Base-by-base conservation (phyloP, 1,140 invertebrate genomes). In the Ctenoplectra terminalis region DNA sequence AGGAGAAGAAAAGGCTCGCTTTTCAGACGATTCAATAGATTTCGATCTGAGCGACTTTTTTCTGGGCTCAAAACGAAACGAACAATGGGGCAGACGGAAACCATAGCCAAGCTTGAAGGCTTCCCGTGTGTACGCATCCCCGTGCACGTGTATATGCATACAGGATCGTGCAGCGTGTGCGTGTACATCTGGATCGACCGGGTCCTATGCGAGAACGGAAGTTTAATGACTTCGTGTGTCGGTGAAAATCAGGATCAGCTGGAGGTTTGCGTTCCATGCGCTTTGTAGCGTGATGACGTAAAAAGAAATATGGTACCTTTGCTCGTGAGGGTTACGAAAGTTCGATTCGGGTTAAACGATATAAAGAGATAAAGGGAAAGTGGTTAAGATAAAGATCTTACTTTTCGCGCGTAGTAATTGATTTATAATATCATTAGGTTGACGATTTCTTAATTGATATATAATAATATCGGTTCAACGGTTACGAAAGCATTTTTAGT, bases 61-160 rank as follows among this genome's bases (percentile, higher is more conserved):
- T 86, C 82, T 52, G 37, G 15, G 11, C 66, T 72, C 76, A 63
- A 83, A 82, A 43, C 72, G 60, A 67, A 74, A 72, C 87, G 83
- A 87, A 89, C 89, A 92, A 91, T 87, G 72, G 83, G 78, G 58
- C 86, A 74, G 79, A 77, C 89, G 90, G 91, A 92, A 92, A 85
- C 84, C 85, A 77, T 84, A 80, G 72, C 63, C 80, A 48, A 78
- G 29, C 81, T 86, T 63, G 83, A 84, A 82, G 73, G 73, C 82
- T 83, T 73, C 78, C 74, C 50, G 52, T 48, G 60, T 75, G 17
- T 56, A 66, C 56, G 73, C 60, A 8, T 75, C 43, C 77, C 73
- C 20, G 13, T 31, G 34, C 26, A 34, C 31, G 29, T 13, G 50
- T 54, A 34, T 13, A 40, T 54, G n/a, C 6, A 34, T 40, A 67